Evolutionary conservation across 2,113 vertebrate species (phyloP).

Genomic region (Oreochromis aureus): DNA sequence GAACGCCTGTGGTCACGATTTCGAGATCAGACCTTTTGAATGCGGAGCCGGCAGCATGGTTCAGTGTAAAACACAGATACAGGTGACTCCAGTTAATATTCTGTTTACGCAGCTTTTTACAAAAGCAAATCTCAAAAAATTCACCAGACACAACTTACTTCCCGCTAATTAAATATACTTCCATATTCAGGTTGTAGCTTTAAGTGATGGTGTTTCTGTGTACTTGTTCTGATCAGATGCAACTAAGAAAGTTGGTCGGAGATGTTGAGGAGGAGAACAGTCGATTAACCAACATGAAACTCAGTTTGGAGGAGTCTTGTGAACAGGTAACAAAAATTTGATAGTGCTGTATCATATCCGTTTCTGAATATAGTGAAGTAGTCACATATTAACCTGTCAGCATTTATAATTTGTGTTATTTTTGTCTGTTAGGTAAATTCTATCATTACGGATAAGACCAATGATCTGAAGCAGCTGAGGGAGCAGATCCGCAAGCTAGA

Average conservation of each 20-base stretch:
- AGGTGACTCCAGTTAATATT: constrained; percentile 63
- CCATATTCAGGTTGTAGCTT: background rate
- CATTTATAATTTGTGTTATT: background rate
- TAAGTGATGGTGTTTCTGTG: background rate
- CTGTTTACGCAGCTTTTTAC: background rate
- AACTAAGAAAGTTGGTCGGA: constrained; percentile 63
- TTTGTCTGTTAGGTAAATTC: constrained; percentile 59
- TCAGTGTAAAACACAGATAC: constrained; percentile 81
- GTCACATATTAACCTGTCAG: background rate
- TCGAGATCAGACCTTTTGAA: constrained; percentile 85
- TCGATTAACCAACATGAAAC: constrained; percentile 55
- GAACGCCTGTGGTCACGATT: constrained; percentile 87
- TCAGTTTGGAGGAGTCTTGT: constrained; percentile 66
- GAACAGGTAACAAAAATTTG: constrained; percentile 62
- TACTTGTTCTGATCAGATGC: constrained; percentile 47
- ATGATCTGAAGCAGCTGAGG: constrained; percentile 69
- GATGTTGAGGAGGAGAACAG: constrained; percentile 73
- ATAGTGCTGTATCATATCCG: background rate
- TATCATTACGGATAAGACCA: constrained; percentile 68
- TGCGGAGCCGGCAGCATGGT: constrained; percentile 68
- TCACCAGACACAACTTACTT: background rate
- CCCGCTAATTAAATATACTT: background rate
- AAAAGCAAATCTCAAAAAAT: background rate
- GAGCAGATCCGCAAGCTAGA: constrained; percentile 74
- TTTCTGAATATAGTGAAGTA: background rate